Percentiles rank a stretch among this genome's conserved stretches.
Conservation (phyloP, 2,888 invertebrate genomes). For the Nemoura dubitans region DNA sequence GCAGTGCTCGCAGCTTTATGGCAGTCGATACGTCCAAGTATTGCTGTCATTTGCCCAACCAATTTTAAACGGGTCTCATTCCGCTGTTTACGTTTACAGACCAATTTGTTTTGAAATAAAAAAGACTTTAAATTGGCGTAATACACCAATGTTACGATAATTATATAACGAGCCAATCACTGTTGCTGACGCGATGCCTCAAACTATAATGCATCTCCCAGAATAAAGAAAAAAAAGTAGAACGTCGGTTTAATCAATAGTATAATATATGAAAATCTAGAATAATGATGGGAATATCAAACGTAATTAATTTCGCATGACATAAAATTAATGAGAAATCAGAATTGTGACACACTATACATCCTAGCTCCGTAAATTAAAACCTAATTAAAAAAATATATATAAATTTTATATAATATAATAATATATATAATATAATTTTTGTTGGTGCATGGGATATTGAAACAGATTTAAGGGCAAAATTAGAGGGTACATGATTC, state of each 20-base stretch:
- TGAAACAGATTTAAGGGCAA: not conserved
- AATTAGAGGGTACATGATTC: too few species aligned
- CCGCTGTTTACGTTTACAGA: not conserved
- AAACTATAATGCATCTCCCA: not conserved
- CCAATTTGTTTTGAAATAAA: not conserved
- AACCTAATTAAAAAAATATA: not conserved
- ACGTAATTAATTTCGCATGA: slow-evolving; percentile 7
- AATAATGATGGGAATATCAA: not conserved
- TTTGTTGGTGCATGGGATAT: not conserved
- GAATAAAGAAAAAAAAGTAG: not conserved
- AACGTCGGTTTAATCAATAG: not conserved
- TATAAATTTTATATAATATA: too few species aligned
- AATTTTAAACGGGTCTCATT: too few species aligned
- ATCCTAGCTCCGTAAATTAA: not conserved
- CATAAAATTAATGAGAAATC: not conserved
- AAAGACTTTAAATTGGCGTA: not conserved
- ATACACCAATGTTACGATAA: not conserved
- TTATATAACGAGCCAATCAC: not conserved
- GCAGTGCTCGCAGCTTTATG: too few species aligned
- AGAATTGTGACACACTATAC: not conserved
- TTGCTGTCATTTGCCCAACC: too few species aligned
- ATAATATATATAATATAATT: too few species aligned
- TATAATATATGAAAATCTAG: not conserved
- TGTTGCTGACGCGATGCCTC: not conserved
- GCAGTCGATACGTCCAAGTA: too few species aligned